Conservation (phyloP, 1,140 invertebrate genomes). For the Lithobius niger region DNA sequence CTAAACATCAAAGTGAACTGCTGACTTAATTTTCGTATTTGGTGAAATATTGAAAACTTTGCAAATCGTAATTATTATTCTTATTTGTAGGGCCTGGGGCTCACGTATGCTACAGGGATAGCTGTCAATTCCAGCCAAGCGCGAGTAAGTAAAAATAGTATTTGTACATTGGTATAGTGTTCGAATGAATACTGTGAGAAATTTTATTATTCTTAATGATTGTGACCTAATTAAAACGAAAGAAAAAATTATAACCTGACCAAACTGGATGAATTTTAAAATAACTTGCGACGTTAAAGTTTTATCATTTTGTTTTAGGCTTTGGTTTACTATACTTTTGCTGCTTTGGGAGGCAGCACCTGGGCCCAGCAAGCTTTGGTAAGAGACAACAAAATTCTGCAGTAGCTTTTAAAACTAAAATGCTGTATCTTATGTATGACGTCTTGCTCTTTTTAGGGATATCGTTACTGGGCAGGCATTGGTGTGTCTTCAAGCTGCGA, state of each 20-base stretch:
- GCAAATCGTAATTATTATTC: too few species aligned
- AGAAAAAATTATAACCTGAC: too few species aligned
- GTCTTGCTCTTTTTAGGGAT: constrained; percentile 31
- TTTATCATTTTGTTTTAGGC: too few species aligned
- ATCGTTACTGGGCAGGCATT: constrained; percentile 71
- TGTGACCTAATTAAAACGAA: too few species aligned
- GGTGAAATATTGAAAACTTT: too few species aligned
- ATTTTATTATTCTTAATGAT: too few species aligned
- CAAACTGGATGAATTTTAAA: too few species aligned
- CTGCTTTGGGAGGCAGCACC: constrained; percentile 73
- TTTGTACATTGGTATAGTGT: too few species aligned
- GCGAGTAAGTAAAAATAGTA: constrained; percentile 31
- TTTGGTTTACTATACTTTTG: constrained; percentile 80
- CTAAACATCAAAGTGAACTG: too few species aligned
- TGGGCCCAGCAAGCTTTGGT: constrained; percentile 89
- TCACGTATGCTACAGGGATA: constrained; percentile 77
- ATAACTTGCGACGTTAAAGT: too few species aligned
- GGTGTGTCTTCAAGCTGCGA: constrained; percentile 78
- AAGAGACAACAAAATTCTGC: constrained; percentile 15
- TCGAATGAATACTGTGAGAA: too few species aligned
- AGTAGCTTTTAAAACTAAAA: neutral
- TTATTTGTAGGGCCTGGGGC: constrained; percentile 59
- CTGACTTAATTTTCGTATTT: too few species aligned
- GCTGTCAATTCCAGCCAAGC: constrained; percentile 69
- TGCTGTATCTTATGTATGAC: neutral